A percentile compares a stretch with the other conserved stretches of the same genome.
Conservation (phyloP, 2,797 vertebrate genomes). For the Tympanoctomys barrerae region DNA sequence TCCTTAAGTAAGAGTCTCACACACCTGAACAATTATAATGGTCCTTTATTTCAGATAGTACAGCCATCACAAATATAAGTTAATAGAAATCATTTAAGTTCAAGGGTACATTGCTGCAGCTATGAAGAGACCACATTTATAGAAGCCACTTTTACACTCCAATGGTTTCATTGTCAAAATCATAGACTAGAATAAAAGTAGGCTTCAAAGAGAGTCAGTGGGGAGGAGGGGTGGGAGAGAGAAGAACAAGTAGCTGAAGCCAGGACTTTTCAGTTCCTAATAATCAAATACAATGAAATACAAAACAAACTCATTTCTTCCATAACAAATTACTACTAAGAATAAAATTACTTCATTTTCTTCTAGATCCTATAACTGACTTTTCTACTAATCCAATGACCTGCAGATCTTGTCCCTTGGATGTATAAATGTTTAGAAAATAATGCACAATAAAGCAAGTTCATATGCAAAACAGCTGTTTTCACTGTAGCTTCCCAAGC, state of each 20-base stretch:
- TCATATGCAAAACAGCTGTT: neutral
- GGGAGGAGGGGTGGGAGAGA: neutral
- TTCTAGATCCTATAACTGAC: neutral
- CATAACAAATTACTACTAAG: neutral
- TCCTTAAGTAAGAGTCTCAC: constrained; percentile 57
- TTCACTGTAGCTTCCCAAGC: neutral
- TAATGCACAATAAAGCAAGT: neutral
- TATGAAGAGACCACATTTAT: constrained; percentile 75
- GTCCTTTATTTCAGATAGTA: constrained; percentile 62
- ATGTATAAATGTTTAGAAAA: neutral
- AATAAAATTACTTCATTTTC: constrained; percentile 46
- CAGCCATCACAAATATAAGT: constrained; percentile 60
- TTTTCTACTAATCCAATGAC: neutral
- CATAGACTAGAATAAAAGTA: constrained; percentile 70
- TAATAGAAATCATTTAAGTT: constrained; percentile 64
- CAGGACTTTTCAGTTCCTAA: constrained; percentile 11
- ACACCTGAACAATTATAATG: constrained; percentile 63
- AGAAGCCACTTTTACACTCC: constrained; percentile 72
- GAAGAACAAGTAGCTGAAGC: neutral
- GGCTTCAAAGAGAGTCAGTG: constrained; percentile 13
- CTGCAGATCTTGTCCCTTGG: neutral
- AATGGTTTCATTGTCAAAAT: constrained; percentile 71
- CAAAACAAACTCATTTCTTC: constrained; percentile 55
- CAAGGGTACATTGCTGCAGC: constrained; percentile 51
- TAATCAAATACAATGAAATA: neutral